These are phyloP conservation scores for Gephyroberyx darwinii DNA, from an alignment of 2,797 vertebrate genomes.

Conservation along the genomic window DNA sequence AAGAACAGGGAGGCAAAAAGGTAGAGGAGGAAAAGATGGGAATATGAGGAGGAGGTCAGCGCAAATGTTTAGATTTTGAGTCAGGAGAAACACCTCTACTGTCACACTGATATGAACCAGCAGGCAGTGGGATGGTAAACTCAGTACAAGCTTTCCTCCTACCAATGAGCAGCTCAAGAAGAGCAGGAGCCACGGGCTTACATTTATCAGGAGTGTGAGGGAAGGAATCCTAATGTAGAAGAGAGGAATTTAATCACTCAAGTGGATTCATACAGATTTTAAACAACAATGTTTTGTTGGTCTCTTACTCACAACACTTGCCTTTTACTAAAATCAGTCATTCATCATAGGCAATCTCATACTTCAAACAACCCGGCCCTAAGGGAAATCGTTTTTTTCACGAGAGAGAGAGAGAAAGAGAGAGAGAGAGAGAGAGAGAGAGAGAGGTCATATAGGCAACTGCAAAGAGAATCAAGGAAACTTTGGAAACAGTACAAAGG, in stretches of 20 bases:
- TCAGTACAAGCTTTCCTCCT: too few relatives aligned
- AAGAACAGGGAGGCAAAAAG: slow-evolving; percentile 18
- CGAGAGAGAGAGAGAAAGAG: too few relatives aligned
- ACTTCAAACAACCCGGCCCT: not conserved
- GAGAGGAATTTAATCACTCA: too few relatives aligned
- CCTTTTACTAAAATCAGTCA: too few relatives aligned
- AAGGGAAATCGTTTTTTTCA: slow-evolving; percentile 6
- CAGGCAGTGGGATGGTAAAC: too few relatives aligned
- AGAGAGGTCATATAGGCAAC: not conserved
- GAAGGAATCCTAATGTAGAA: too few relatives aligned
- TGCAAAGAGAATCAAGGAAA: not conserved
- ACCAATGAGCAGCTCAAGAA: not conserved
- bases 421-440: not conserved
- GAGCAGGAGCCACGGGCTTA: not conserved
- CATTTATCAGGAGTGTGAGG: too few relatives aligned
- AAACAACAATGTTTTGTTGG: too few relatives aligned
- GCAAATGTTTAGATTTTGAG: not conserved
- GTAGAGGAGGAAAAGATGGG: slow-evolving; percentile 11
- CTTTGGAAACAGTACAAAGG: too few relatives aligned
- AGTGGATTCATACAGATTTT: too few relatives aligned
- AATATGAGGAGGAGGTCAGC: not conserved
- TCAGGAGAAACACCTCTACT: not conserved
- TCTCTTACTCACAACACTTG: too few relatives aligned
- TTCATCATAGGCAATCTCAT: not conserved
- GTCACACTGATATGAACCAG: too few relatives aligned